Base-by-base conservation (phyloP, 2,888 invertebrate genomes). In the Ornithoptera priamus region DNA sequence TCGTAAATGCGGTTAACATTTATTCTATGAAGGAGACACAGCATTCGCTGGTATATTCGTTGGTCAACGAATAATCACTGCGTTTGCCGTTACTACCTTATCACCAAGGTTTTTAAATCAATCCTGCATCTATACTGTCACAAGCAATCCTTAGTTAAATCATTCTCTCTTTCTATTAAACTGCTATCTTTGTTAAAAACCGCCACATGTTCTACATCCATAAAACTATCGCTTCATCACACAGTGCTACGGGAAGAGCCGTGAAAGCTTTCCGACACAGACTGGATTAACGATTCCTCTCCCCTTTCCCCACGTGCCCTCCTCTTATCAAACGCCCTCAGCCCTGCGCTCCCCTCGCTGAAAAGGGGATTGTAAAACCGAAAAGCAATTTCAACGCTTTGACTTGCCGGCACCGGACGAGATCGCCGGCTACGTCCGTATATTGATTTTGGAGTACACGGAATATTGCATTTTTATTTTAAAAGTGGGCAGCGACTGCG, bases 341-440 rank as follows among this genome's bases (percentile, higher is more conserved):
- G 67, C 20, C 62, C 20, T n/a, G 61, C 18, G 36, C 46, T 63
- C 62, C 62, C 56, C 62, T 42, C 39, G 56, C 17, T 58, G 57
- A 68, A 67, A 64, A 67, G 46, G 53, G 63, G 59, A 30, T 30
- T 46, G 58, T 46, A 36, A 50, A 63, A 50, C 50, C 68, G 22
- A 64, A 68, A 68, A 64, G 63, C 68, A 68, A 64, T 68, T 68
- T 68, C 68, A 53, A 50, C 36, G 64, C 63, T 68, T 59, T 60
- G 53, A 68, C 50, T 62, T 17, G 0, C 42, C 50, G 18, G 57
- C 36, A 36, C 58, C 20, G 39, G 63, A 59, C 60, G 57, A 36
- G 10, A 46, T 30, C 46, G 24, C 67, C 62, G 36, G 46, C 15
- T 22, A 50, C 68, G 46, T 60, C 53, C 59, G 36, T 53, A 64